phyloP scores from a whole-genome alignment of 2,888 invertebrate genomes.

The Drosophila leonis region DNA sequence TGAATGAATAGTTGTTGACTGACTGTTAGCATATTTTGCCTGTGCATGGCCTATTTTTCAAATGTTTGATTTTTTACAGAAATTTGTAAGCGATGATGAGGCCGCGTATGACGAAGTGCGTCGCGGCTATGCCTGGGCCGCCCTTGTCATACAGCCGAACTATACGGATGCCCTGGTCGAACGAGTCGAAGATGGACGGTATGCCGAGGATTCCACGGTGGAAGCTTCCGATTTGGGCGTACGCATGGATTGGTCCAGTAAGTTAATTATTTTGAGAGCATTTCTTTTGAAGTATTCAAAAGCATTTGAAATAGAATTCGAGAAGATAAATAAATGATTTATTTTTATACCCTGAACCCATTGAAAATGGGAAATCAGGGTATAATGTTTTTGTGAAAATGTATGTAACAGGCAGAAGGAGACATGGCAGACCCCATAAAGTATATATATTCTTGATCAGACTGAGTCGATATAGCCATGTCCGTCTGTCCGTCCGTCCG shows the following conservation, averaged over 20 bases:
- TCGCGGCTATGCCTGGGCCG: slow-evolving; percentile 91
- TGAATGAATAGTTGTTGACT: slow-evolving; percentile 53
- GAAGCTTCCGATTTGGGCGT: slow-evolving; percentile 89
- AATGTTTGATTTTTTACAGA: slow-evolving; percentile 79
- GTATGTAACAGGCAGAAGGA: too few relatives aligned
- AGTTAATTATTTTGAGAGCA: slow-evolving; percentile 69
- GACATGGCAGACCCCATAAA: too few relatives aligned
- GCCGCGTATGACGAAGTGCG: slow-evolving; percentile 89
- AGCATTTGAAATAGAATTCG: neutral
- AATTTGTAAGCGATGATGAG: slow-evolving; percentile 87
- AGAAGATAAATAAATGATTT: too few relatives aligned
- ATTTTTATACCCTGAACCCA: too few relatives aligned
- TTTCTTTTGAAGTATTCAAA: neutral
- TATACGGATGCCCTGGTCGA: slow-evolving; percentile 90
- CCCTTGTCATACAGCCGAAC: slow-evolving; percentile 90
- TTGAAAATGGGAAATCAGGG: too few relatives aligned
- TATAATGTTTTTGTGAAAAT: too few relatives aligned
- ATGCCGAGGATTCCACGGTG: slow-evolving; percentile 87
- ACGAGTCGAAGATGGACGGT: slow-evolving; percentile 88
- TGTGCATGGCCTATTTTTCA: neutral
- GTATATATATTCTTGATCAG: too few relatives aligned
- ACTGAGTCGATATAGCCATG: too few relatives aligned
- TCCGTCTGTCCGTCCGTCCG: too few relatives aligned
- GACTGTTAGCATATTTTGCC: slow-evolving; percentile 44
- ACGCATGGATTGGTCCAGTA: slow-evolving; percentile 94